These are phyloP conservation scores for Baronia brevicornis DNA, from an alignment of 2,888 invertebrate species.

Conservation along the genomic window DNA sequence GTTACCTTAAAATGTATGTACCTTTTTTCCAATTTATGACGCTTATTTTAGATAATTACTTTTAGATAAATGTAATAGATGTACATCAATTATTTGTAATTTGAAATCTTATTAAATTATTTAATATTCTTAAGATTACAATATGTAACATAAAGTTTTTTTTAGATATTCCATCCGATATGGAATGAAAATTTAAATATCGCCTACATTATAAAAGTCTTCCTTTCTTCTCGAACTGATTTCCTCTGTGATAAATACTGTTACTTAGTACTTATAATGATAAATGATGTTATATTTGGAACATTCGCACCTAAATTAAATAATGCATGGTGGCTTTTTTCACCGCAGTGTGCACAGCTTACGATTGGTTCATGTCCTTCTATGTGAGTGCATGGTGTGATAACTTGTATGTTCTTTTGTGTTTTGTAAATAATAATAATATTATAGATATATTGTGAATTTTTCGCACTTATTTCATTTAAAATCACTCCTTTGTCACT, in stretches of 20 bases:
- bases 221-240: slow-evolving; percentile 38
- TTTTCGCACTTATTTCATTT: slow-evolving; percentile 71
- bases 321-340: slow-evolving; percentile 55
- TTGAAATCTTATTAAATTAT: no score
- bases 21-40: slow-evolving; percentile 21
- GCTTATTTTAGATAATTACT: slow-evolving; percentile 20
- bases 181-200: no score
- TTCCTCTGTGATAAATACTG: slow-evolving; percentile 55
- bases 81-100: slow-evolving; percentile 11
- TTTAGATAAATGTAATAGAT: slow-evolving; percentile 12
- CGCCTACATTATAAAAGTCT: slow-evolving; percentile 40
- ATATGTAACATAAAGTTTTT: no score
- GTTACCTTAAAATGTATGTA: slow-evolving; percentile 24
- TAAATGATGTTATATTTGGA: slow-evolving; percentile 20
- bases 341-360: slow-evolving; percentile 67
- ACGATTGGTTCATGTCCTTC: slow-evolving; percentile 51
- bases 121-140: no score
- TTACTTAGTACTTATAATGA: slow-evolving; percentile 24
- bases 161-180: slow-evolving; percentile 43
- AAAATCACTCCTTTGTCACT: slow-evolving; percentile 50
- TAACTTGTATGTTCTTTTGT: slow-evolving; percentile 55
- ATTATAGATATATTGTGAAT: slow-evolving; percentile 67
- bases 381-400: slow-evolving; percentile 75
- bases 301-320: slow-evolving; percentile 19
- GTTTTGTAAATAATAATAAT: slow-evolving; percentile 72